phyloP scores from a whole-genome alignment of 2,888 invertebrate genomes.

The Hirtodrosophila alboralis region DNA sequence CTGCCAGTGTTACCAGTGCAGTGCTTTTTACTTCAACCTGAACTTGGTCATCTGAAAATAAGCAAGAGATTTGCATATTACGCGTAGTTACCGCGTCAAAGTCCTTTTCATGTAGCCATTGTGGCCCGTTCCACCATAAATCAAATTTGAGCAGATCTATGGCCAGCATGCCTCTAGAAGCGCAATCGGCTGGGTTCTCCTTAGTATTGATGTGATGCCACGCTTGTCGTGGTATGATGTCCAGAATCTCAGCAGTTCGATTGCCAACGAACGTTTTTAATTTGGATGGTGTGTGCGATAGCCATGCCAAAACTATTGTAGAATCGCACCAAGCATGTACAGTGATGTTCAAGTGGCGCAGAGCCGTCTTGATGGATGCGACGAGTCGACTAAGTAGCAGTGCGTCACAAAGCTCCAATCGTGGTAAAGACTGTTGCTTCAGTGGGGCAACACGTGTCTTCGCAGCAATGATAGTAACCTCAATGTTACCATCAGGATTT shows the following conservation, averaged over 20 bases:
- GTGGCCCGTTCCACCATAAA: constrained; percentile 2
- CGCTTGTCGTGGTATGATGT: not conserved
- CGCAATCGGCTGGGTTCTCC: constrained; percentile 9
- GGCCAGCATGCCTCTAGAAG: constrained; percentile 5
- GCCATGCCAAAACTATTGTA: not conserved
- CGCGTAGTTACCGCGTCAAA: not conserved
- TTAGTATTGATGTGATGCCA: constrained; percentile 3
- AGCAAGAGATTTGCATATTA: not conserved
- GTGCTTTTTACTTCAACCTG: not conserved
- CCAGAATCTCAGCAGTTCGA: constrained; percentile 1
- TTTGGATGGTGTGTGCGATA: constrained; percentile 1
- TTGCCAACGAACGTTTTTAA: constrained; percentile 7
- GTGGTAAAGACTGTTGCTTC: constrained; percentile 3
- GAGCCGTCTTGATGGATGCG: constrained; percentile 1
- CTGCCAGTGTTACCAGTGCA: not conserved
- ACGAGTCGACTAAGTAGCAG: not conserved
- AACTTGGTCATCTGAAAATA: not conserved
- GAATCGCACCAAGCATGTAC: constrained; percentile 6
- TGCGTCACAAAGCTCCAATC: not conserved
- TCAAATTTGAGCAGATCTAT: not conserved
- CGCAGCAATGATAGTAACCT: constrained; percentile 2
- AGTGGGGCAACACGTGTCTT: constrained; percentile 16
- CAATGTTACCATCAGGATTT: not conserved
- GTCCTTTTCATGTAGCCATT: not conserved
- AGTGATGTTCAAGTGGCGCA: not conserved